Evolutionary conservation across 2,888 invertebrate genomes (phyloP).

Genomic region (Drosophila demipolita): DNA sequence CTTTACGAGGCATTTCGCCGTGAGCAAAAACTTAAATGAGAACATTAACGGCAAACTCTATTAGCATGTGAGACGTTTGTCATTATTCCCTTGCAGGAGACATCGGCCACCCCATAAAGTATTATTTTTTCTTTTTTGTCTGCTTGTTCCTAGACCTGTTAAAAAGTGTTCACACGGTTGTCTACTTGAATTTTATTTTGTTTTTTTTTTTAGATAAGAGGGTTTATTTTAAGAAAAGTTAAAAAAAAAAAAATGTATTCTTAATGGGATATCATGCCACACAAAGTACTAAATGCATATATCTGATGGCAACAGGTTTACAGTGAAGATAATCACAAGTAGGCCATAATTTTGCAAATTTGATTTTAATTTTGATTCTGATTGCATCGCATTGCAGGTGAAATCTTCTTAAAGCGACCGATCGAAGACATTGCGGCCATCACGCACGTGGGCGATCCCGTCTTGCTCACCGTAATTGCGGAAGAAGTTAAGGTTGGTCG

Average conservation of each 20-base stretch:
- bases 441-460: slow-evolving; percentile 93
- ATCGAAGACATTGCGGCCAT: slow-evolving; percentile 92
- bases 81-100: slow-evolving; percentile 4
- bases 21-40: slow-evolving; percentile 33
- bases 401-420: slow-evolving; percentile 89
- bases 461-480: slow-evolving; percentile 93
- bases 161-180: slow-evolving; percentile 37
- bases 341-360: background rate
- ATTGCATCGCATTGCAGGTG: slow-evolving; percentile 86
- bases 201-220: background rate
- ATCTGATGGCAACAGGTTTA: background rate
- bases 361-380: slow-evolving; percentile 5
- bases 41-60: slow-evolving; percentile 28
- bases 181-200: slow-evolving; percentile 2
- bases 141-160: slow-evolving; percentile 8
- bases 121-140: background rate
- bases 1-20: slow-evolving; percentile 9
- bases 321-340: background rate
- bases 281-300: background rate
- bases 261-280: background rate
- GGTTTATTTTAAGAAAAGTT: background rate
- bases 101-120: background rate
- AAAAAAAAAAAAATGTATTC: background rate
- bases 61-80: slow-evolving; percentile 28
- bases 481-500: slow-evolving; percentile 92